These are phyloP conservation scores for Piprites chloris DNA, from an alignment of 2,113 vertebrate genomes.

Conservation along the genomic window DNA sequence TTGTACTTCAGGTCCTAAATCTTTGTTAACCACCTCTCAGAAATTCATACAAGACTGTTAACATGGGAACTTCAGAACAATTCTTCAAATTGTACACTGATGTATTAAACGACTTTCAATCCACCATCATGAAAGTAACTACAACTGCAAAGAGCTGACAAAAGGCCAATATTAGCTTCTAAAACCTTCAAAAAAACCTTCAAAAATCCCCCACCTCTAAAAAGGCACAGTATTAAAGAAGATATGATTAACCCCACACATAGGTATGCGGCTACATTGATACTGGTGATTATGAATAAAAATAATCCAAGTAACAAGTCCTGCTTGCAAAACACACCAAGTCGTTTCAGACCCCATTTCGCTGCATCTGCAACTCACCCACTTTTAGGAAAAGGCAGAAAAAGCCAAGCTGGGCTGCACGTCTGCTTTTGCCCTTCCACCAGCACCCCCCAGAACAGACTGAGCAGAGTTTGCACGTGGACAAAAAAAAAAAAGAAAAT, in stretches of 20 bases:
- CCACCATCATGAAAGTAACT: accelerated
- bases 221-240: background rate
- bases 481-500: background rate
- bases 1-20: background rate
- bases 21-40: background rate
- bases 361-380: background rate
- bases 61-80: background rate
- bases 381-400: background rate
- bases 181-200: background rate
- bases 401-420: background rate
- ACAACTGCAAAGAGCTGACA: background rate
- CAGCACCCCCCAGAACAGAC: background rate
- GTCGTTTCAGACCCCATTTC: accelerated
- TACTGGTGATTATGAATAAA: too few species aligned
- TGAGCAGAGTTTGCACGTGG: accelerated
- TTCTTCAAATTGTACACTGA: background rate
- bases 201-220: background rate
- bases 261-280: accelerated
- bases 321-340: accelerated
- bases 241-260: accelerated
- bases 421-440: background rate
- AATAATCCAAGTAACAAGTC: background rate
- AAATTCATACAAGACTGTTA: accelerated
- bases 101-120: background rate
- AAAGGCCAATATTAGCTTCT: background rate